phyloP scores from a whole-genome alignment of 2,113 vertebrate species.

The Thermophis baileyi region DNA sequence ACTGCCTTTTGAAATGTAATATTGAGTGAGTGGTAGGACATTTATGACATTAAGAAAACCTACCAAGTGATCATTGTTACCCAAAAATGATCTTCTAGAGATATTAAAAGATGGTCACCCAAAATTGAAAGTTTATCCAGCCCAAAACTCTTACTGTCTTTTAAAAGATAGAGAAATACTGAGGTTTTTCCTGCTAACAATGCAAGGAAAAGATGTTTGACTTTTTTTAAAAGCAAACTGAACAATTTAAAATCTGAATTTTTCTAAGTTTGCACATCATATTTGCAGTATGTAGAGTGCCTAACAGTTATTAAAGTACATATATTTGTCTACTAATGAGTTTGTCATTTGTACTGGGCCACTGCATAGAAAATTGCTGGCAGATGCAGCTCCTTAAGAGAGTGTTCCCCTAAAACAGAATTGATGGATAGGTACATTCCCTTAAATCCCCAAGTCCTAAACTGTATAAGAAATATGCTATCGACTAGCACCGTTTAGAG shows the following conservation, averaged over 20 bases:
- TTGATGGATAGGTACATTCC: background rate
- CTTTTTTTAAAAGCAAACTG: background rate
- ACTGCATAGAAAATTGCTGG: background rate
- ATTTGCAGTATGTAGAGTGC: background rate
- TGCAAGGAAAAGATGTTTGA: background rate
- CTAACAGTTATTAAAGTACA: too few relatives aligned
- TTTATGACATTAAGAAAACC: background rate
- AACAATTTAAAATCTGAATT: background rate
- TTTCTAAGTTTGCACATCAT: background rate
- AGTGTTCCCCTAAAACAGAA: background rate
- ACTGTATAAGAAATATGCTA: background rate
- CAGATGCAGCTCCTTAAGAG: background rate
- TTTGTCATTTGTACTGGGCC: background rate
- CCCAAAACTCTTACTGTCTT: background rate
- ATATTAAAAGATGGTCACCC: background rate
- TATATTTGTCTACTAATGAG: background rate
- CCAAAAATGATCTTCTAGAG: background rate
- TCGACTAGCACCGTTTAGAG: background rate
- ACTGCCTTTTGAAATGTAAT: slow-evolving; percentile 6
- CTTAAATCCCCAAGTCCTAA: background rate
- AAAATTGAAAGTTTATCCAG: background rate
- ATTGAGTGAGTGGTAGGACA: background rate
- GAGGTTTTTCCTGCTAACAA: background rate
- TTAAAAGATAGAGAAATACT: background rate
- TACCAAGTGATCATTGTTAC: background rate